Evolutionary conservation across 2,113 vertebrate species (phyloP).

Genomic region (Todiramphus chloris): DNA sequence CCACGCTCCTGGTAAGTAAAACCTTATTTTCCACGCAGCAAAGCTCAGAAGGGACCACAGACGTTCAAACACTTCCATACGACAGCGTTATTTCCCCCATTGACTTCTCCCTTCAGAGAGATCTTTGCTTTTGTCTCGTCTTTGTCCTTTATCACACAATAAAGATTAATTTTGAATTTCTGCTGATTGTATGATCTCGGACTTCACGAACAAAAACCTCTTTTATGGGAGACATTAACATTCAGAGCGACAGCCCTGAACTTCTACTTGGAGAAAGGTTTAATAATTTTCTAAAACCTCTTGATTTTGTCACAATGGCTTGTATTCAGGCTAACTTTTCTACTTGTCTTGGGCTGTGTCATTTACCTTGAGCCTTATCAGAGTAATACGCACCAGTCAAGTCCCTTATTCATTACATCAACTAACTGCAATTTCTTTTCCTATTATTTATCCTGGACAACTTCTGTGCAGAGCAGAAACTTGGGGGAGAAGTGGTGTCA

Average conservation of each 20-base stretch:
- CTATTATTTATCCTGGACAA: not conserved
- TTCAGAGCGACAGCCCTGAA: slow-evolving; percentile 16
- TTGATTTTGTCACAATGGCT: slow-evolving; percentile 62
- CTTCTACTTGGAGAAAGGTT: slow-evolving; percentile 38
- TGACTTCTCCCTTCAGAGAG: slow-evolving; percentile 18
- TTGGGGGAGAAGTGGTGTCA: not conserved
- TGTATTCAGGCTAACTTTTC: not conserved
- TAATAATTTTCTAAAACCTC: slow-evolving; percentile 59
- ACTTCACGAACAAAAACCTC: slow-evolving; percentile 34
- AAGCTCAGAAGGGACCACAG: not conserved
- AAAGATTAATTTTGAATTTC: slow-evolving; percentile 63
- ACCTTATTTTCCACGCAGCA: not conserved
- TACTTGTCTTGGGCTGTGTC: not conserved
- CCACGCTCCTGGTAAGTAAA: not conserved
- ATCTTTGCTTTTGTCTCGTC: not conserved
- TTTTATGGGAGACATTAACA: slow-evolving; percentile 51
- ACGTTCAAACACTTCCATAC: not conserved
- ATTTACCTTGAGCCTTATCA: not conserved
- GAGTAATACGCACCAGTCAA: not conserved
- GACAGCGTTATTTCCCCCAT: not conserved
- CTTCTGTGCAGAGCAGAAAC: not conserved
- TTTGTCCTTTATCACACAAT: slow-evolving; percentile 11
- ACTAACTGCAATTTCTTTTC: slow-evolving; percentile 28
- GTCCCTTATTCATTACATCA: not conserved
- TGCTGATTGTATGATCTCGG: slow-evolving; percentile 42